Evolutionary conservation across 2,888 invertebrate genomes (phyloP).

Genomic region (Scelioninae gen. 2): DNA sequence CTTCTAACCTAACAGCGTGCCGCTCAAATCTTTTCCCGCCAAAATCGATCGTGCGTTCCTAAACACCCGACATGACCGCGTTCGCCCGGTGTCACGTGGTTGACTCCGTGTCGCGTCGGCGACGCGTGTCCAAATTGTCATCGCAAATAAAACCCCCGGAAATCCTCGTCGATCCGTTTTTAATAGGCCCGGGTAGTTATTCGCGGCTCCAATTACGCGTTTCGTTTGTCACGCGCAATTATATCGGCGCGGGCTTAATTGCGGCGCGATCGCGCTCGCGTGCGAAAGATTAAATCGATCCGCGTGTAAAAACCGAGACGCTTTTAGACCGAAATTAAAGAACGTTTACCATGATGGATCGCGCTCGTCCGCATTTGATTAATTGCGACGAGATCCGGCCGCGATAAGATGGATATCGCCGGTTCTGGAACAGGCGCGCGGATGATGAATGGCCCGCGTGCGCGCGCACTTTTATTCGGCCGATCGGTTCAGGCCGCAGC

Average conservation of each 20-base stretch:
- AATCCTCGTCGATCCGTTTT: constrained; percentile 53
- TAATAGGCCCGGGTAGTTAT: constrained; percentile 19
- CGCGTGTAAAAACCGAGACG: constrained; percentile 30
- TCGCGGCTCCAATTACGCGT: constrained; percentile 21
- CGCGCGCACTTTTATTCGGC: neutral
- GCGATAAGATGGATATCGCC: constrained; percentile 41
- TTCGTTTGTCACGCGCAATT: constrained; percentile 34
- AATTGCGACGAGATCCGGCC: constrained; percentile 43
- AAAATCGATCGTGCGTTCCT: constrained; percentile 39
- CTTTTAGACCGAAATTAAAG: constrained; percentile 42
- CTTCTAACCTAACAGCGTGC: constrained; percentile 33
- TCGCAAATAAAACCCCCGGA: constrained; percentile 44
- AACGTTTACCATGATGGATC: constrained; percentile 49
- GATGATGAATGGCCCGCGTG: constrained; percentile 32
- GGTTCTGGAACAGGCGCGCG: constrained; percentile 27
- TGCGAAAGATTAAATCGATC: constrained; percentile 43
- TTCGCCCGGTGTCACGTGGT: no score
- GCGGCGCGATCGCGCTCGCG: constrained; percentile 14
- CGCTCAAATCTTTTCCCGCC: constrained; percentile 38
- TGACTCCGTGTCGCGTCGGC: constrained; percentile 40
- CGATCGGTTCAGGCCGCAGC: neutral
- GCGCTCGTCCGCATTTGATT: constrained; percentile 38
- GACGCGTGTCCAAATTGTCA: constrained; percentile 53
- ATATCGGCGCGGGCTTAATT: constrained; percentile 32
- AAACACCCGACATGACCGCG: no score